These are phyloP conservation scores for Passer domesticus DNA, from an alignment of 2,113 vertebrate genomes.

Conservation along the genomic window DNA sequence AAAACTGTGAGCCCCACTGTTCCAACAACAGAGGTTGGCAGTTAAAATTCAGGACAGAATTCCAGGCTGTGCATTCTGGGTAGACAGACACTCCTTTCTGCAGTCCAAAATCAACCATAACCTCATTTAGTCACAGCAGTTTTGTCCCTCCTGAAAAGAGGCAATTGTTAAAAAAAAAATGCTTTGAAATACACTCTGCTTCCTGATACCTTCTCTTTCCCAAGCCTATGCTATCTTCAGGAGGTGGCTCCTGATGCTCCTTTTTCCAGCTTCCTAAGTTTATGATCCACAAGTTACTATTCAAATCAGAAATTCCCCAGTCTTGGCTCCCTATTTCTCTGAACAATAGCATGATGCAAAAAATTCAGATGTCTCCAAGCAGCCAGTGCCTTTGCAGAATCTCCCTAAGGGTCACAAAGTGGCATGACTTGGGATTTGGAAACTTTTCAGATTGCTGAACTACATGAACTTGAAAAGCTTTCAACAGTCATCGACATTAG, in stretches of 20 bases:
- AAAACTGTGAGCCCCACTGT: neutral
- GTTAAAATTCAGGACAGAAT: neutral
- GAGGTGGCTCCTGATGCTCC: neutral
- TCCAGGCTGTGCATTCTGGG: neutral
- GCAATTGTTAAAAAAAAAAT: neutral
- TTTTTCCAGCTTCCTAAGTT: neutral
- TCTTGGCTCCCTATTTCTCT: neutral
- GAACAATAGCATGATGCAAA: neutral
- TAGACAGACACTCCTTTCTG: neutral
- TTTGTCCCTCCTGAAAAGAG: neutral
- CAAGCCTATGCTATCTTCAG: neutral
- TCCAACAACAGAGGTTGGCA: neutral
- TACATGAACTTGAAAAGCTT: neutral
- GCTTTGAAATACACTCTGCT: neutral
- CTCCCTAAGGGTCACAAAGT: neutral
- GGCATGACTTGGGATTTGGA: neutral
- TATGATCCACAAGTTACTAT: neutral
- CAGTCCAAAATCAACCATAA: neutral
- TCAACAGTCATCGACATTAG: neutral
- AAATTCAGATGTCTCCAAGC: neutral
- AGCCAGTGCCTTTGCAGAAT: neutral
- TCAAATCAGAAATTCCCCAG: neutral
- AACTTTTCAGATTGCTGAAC: neutral
- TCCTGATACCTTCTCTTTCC: neutral
- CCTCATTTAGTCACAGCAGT: neutral